Evolutionary conservation across 2,888 invertebrate genomes (phyloP).

Genomic region (Tricholauxania praeusta): DNA sequence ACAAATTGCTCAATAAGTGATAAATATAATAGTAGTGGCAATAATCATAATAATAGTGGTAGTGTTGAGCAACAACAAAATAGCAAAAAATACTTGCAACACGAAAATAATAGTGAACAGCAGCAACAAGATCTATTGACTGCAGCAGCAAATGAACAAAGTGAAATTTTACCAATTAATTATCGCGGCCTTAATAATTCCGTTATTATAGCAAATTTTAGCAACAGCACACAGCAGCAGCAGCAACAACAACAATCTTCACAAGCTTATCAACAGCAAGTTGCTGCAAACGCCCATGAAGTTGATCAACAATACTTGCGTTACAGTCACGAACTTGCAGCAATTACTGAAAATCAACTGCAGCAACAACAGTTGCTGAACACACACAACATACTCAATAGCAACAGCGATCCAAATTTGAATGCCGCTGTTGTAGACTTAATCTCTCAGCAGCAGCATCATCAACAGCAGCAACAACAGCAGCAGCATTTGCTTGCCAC

Average conservation of each 20-base stretch:
- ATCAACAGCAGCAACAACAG: slow-evolving; percentile 39
- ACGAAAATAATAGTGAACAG: slow-evolving; percentile 21
- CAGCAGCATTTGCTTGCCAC: slow-evolving; percentile 48
- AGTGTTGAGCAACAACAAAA: slow-evolving; percentile 43
- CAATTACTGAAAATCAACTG: slow-evolving; percentile 30
- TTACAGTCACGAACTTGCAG: slow-evolving; percentile 32
- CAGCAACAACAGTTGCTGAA: slow-evolving; percentile 41
- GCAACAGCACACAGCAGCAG: slow-evolving; percentile 45
- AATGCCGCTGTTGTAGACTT: slow-evolving; percentile 45
- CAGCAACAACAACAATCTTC: slow-evolving; percentile 28
- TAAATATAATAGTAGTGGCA: slow-evolving; percentile 26
- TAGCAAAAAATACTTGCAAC: slow-evolving; percentile 26
- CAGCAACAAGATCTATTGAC: slow-evolving; percentile 31
- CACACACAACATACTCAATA: slow-evolving; percentile 50
- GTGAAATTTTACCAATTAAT: slow-evolving; percentile 56
- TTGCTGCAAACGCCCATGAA: not conserved
- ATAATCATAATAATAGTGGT: slow-evolving; percentile 40
- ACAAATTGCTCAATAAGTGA: slow-evolving; percentile 14
- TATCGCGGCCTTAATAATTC: slow-evolving; percentile 65
- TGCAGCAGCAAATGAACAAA: slow-evolving; percentile 26
- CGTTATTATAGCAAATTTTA: slow-evolving; percentile 62
- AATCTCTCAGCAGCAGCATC: slow-evolving; percentile 33
- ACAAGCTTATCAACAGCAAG: slow-evolving; percentile 17
- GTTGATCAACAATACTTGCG: slow-evolving; percentile 38
- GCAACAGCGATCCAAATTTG: slow-evolving; percentile 54